Conservation (phyloP, 2,797 vertebrate genomes). For the Sebastes vulpes region DNA sequence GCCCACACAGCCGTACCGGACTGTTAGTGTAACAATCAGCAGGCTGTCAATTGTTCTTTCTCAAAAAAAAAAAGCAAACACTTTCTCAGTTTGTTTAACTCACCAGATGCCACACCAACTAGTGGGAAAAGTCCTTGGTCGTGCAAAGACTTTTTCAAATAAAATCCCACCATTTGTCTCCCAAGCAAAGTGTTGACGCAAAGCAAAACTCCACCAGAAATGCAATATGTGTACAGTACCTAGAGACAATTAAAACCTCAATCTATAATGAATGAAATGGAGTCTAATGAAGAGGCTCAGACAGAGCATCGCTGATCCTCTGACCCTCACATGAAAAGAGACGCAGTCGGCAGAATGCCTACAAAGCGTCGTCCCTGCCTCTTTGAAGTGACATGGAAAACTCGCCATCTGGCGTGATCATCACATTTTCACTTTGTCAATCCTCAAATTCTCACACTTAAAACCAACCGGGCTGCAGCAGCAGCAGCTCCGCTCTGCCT, state of each 20-base stretch:
- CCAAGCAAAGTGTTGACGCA: slow-evolving; percentile 45
- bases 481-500: slow-evolving; percentile 8
- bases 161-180: slow-evolving; percentile 55
- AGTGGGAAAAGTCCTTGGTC: slow-evolving; percentile 28
- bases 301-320: slow-evolving; percentile 61
- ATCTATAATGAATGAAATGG: slow-evolving; percentile 55
- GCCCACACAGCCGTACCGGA: slow-evolving; percentile 13
- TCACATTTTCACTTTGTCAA: slow-evolving; percentile 72
- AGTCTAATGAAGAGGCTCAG: slow-evolving; percentile 78
- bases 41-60: slow-evolving; percentile 21
- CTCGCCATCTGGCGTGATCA: slow-evolving; percentile 73
- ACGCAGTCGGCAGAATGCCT: slow-evolving; percentile 72
- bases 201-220: slow-evolving; percentile 56
- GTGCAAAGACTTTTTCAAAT: slow-evolving; percentile 54
- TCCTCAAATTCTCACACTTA: slow-evolving; percentile 56
- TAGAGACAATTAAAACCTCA: slow-evolving; percentile 66
- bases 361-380: slow-evolving; percentile 69
- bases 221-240: slow-evolving; percentile 55
- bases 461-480: slow-evolving; percentile 16
- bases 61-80: background rate
- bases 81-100: slow-evolving; percentile 45
- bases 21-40: slow-evolving; percentile 42
- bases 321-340: slow-evolving; percentile 74
- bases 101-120: slow-evolving; percentile 35
- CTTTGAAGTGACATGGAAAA: slow-evolving; percentile 77